A percentile compares a stretch with the other conserved stretches of the same genome.
Evolutionary conservation across 2,888 invertebrate genomes (phyloP).

Genomic region (Eugnorisma glareosa): DNA sequence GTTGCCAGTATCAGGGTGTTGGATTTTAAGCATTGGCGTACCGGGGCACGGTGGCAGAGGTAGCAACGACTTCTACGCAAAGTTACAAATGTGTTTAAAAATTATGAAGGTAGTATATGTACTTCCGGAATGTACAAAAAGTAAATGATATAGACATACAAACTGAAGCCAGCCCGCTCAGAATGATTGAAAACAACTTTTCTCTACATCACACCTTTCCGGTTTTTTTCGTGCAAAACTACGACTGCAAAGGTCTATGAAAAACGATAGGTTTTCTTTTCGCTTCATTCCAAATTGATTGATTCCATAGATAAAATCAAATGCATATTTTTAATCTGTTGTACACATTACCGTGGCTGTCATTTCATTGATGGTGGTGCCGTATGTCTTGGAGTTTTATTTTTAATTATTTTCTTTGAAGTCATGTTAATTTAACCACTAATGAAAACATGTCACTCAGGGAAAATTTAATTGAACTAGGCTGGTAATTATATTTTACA

Average conservation of each 20-base stretch:
- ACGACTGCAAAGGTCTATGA: neutral
- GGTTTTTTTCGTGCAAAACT: neutral
- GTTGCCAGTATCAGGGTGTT: neutral
- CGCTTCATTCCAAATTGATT: constrained; percentile 11
- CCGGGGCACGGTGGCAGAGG: neutral
- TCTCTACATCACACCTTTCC: neutral
- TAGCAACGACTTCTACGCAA: neutral
- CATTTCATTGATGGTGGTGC: constrained; percentile 73
- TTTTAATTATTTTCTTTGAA: constrained; percentile 81
- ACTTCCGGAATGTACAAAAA: neutral
- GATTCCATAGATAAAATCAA: constrained; percentile 33
- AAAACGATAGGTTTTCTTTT: neutral
- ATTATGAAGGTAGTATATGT: too few relatives aligned
- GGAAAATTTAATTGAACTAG: constrained; percentile 92
- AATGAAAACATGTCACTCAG: constrained; percentile 90
- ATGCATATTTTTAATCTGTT: constrained; percentile 49
- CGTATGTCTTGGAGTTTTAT: constrained; percentile 82
- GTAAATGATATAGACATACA: neutral
- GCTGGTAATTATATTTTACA: constrained; percentile 90
- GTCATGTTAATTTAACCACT: constrained; percentile 82
- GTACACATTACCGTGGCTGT: constrained; percentile 68
- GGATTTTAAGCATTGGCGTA: neutral
- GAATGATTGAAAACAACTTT: neutral
- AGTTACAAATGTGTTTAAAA: neutral
- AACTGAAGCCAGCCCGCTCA: neutral